Evolutionary conservation across 2,888 invertebrate species (phyloP), one percentile per base, ranked within the genome.

Genomic region (Blera fallax): DNA sequence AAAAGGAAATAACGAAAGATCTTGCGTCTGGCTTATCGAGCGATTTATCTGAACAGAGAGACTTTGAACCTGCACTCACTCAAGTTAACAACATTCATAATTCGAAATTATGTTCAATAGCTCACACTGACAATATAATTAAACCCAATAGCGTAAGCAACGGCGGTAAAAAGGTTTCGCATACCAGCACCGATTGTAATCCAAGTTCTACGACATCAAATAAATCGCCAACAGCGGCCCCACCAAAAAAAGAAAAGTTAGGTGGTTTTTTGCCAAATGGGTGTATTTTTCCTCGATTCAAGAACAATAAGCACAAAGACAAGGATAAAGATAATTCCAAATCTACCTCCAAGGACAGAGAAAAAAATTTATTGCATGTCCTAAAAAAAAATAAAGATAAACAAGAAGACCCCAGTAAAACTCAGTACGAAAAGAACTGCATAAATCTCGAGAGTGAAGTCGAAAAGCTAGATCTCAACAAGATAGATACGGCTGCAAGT

Each of bases 261-360:
- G 91, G 91, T 37, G 92, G 92, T 8, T 92, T 92, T 84, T 87
- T 92, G 84, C 92, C 92, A 65, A 92, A 92, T 76, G 91, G 92
- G 72, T 92, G 92, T 82, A 92, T 92, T 87, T 92, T 92, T 88
- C 92, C 92, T 83, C 90, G 92, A 60, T 92, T 92, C 77, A 92
- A 92, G 80, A 91, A 92, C 87, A 91, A 90, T 87, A 92, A 92
- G 85, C 90, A 92, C 84, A 92, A 91, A 88, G 89, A 88, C 34
- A 90, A 90, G 67, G 89, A 89, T 10, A 90, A 89, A 84, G 91
- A 91, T 56, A 91, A 89, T 29, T 76, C 87, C 4, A 89, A 89
- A 88, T 87, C 91, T 87, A 88, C 90, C 82, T 87, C 89, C 62
- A 90, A 90, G 56, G 90, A 91, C 78, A 90, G 91, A 88, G 90